phyloP scores from a whole-genome alignment of 2,888 invertebrate species.

The Ophion costatus region DNA sequence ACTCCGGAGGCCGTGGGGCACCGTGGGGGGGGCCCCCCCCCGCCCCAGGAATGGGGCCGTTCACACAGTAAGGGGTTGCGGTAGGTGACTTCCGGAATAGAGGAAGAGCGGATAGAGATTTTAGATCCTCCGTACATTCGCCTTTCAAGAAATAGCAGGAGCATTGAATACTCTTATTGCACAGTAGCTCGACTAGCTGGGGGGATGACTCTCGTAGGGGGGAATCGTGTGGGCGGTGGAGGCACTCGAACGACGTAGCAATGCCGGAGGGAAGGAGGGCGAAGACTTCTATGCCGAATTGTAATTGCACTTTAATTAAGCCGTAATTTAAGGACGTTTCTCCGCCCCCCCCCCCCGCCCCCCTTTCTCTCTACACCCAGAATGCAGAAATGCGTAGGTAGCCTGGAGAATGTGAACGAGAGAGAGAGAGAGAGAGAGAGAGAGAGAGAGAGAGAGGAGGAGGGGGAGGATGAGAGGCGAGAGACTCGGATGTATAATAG shows the following conservation, averaged over 20 bases:
- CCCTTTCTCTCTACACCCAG: neutral
- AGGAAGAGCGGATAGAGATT: too few relatives aligned
- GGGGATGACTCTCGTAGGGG: too few relatives aligned
- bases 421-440: conserved; percentile 28
- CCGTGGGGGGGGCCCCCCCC: too few relatives aligned
- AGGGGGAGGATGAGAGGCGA: conserved; percentile 2
- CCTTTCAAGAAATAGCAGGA: too few relatives aligned
- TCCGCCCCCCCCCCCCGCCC: conserved; percentile 21
- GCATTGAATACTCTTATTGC: too few relatives aligned
- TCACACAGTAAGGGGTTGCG: too few relatives aligned
- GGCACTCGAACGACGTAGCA: conserved; percentile 10
- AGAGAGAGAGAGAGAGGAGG: conserved; percentile 8
- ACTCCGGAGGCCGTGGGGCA: too few relatives aligned
- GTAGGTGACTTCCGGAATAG: too few relatives aligned
- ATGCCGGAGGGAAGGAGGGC: conserved; percentile 16
- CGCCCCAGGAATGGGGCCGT: too few relatives aligned
- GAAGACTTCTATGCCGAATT: conserved; percentile 66
- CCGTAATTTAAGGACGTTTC: conserved; percentile 68
- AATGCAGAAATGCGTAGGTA: conserved; percentile 17
- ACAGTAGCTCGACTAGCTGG: too few relatives aligned
- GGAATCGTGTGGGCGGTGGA: neutral
- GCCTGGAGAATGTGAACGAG: neutral
- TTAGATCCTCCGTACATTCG: too few relatives aligned
- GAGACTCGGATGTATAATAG: conserved; percentile 43
- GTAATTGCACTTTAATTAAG: conserved; percentile 74